Evolutionary conservation across 2,888 invertebrate genomes (phyloP).

Genomic region (Phaonia tiefii): DNA sequence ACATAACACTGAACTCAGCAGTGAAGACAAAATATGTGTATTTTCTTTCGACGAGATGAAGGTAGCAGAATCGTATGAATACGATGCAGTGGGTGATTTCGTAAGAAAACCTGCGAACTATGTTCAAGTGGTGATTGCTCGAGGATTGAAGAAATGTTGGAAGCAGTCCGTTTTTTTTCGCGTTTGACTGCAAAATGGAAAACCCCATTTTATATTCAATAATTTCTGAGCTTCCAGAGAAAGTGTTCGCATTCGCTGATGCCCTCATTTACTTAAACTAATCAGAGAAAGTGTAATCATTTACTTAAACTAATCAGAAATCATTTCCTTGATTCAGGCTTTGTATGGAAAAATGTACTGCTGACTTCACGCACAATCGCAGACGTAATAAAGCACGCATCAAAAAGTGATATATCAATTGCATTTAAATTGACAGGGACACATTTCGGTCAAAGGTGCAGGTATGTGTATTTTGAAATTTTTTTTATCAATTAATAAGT

Average conservation of each 20-base stretch:
- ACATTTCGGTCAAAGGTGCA: too few species aligned
- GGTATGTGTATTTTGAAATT: too few species aligned
- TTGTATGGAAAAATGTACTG: conserved; percentile 44
- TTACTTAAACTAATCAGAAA: conserved; percentile 63
- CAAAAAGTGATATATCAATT: too few species aligned
- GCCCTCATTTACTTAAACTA: conserved; percentile 58
- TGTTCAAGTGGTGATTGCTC: too few species aligned
- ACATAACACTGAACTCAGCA: neutral
- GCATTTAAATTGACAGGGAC: too few species aligned
- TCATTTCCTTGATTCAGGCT: conserved; percentile 62
- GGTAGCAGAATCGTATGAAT: conserved; percentile 27
- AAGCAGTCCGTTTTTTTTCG: neutral
- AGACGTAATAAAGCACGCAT: conserved; percentile 58
- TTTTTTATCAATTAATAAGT: too few species aligned
- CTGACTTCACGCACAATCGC: conserved; percentile 32
- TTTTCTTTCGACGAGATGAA: conserved; percentile 6
- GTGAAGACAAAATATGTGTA: conserved; percentile 36
- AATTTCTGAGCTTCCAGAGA: conserved; percentile 61
- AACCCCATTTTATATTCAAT: conserved; percentile 50
- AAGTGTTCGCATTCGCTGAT: conserved; percentile 58
- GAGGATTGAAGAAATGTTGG: neutral
- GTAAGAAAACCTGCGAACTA: neutral
- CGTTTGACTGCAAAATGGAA: conserved; percentile 35
- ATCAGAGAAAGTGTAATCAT: too few species aligned
- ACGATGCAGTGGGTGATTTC: conserved; percentile 7